Evolutionary conservation across 1,140 invertebrate species (phyloP), one percentile per base, ranked within the genome.

Genomic region (Pomacea maculata): DNA sequence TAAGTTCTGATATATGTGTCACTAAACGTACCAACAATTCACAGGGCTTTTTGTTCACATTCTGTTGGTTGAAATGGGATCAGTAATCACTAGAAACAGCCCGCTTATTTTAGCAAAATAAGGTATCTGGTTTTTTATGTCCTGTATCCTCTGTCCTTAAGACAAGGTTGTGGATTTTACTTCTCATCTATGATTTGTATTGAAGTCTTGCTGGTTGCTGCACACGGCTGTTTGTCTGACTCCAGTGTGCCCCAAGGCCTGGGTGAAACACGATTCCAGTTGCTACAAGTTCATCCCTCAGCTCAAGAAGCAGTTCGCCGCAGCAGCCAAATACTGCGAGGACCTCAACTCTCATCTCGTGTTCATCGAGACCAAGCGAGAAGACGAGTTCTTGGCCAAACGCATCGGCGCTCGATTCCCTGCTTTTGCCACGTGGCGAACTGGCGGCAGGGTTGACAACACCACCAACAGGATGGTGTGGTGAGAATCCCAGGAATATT

Each of bases 211-310:
- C 57, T 11, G 0, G 57, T 3, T 61, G 57, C 15, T 61, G 57
- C 57, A 0, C 15, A 0, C 57, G 57, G 15, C 4, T 61, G 57
- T 54, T 57, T 75, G 65, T 76, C 57, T 74, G 12, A 65, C 81
- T 83, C 45, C 78, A 88, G 88, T 75, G 17, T 89, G 88, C 73
- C 85, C 83, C 15, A 81, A 85, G 17, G 82, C 80, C 19, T 90
- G 88, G 88, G 25, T 78, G 7, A 85, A 88, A 72, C 67, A 79
- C 65, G 79, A 84, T 11, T 81, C 80, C 14, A 85, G 82, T 34
- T 90, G 89, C 68, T 90, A 90, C 78, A 85, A 82, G 73, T 89
- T 89, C 78, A 67, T 87, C 55, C 55, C 61, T 15, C 34, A 79
- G 15, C 83, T 79, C 19, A 79, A 80, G 67, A 73, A 81, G 21